Evolutionary conservation across 2,113 vertebrate genomes (phyloP).

Genomic region (Thunnus thynnus): DNA sequence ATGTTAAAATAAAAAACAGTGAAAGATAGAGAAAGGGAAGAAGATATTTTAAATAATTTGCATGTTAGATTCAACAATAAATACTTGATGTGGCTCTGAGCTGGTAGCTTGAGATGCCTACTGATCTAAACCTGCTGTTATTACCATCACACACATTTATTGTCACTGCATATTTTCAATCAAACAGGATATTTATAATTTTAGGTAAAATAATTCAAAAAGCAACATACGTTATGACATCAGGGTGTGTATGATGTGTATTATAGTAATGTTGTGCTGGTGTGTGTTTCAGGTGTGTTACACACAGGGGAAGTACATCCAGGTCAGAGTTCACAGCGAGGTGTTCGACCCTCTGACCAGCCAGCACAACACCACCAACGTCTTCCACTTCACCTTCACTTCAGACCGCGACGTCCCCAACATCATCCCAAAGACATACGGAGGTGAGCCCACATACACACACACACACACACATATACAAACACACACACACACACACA

Average conservation of each 20-base stretch:
- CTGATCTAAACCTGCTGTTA: too few species aligned
- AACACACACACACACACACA: not conserved
- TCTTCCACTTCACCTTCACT: conserved; percentile 96
- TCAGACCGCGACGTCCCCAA: conserved; percentile 89
- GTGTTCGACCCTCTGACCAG: conserved; percentile 90
- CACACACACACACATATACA: not conserved
- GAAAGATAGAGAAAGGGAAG: too few species aligned
- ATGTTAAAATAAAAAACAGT: too few species aligned
- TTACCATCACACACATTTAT: too few species aligned
- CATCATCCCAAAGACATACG: conserved; percentile 92
- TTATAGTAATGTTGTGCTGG: not conserved
- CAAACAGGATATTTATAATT: too few species aligned
- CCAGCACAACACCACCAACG: conserved; percentile 94
- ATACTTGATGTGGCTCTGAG: too few species aligned
- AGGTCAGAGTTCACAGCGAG: conserved; percentile 96
- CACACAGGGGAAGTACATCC: conserved; percentile 91
- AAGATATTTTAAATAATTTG: too few species aligned
- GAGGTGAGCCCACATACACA: conserved; percentile 82
- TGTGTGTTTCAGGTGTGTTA: conserved; percentile 90
- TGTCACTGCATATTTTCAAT: too few species aligned
- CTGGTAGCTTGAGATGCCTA: too few species aligned
- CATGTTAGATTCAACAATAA: too few species aligned
- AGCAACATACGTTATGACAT: too few species aligned
- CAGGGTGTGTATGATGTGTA: not conserved
- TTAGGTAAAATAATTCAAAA: too few species aligned